phyloP scores from a whole-genome alignment of 2,113 vertebrate species.

The Alouatta palliata region DNA sequence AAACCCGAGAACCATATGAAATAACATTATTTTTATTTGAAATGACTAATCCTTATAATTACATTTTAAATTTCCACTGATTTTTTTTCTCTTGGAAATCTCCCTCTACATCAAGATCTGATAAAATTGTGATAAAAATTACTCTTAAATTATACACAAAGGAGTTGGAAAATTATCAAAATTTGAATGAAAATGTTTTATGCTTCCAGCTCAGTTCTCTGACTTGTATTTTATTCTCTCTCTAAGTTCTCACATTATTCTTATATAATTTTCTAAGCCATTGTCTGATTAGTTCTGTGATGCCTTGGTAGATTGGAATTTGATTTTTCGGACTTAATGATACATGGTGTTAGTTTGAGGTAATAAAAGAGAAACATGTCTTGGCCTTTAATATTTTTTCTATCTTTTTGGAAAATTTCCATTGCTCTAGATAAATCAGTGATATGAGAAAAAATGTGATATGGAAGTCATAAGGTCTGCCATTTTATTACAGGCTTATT shows the following conservation, averaged over 20 bases:
- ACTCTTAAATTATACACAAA: neutral
- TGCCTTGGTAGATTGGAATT: neutral
- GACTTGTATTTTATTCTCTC: neutral
- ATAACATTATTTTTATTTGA: neutral
- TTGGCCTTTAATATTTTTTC: neutral
- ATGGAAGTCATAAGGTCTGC: constrained; percentile 22
- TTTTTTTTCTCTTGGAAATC: neutral
- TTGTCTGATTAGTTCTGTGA: neutral
- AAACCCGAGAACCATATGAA: neutral
- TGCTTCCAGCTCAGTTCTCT: neutral
- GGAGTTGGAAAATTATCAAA: neutral
- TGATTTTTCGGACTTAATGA: constrained; percentile 10
- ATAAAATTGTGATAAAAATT: neutral
- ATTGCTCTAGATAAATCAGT: neutral
- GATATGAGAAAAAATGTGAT: neutral
- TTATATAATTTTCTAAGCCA: neutral
- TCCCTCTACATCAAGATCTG: neutral
- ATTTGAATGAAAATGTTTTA: neutral
- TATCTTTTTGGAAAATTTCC: neutral
- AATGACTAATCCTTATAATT: neutral
- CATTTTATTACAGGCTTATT: constrained; percentile 69
- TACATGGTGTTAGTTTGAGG: neutral
- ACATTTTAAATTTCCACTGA: neutral
- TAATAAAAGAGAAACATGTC: neutral
- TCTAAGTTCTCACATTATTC: neutral